Evolutionary conservation across 2,888 invertebrate genomes (phyloP).

Genomic region (Megaustenia siamemsis): DNA sequence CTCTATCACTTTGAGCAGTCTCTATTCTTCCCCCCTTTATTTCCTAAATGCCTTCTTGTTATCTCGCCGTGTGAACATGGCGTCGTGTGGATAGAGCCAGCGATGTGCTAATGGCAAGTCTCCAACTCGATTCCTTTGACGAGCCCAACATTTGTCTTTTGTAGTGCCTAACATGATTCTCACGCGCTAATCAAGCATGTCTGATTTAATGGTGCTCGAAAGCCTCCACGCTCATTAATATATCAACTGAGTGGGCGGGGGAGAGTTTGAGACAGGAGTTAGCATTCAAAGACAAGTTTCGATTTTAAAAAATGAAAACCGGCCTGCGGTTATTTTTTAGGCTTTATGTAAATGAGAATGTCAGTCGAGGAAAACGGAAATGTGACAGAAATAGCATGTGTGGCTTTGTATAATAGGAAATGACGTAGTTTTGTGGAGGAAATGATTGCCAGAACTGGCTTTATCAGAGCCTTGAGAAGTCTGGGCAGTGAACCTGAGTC

Average conservation of each 20-base stretch:
- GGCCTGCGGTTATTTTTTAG: constrained; percentile 11
- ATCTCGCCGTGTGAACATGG: constrained; percentile 14
- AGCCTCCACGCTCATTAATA: constrained; percentile 40
- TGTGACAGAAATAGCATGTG: not conserved
- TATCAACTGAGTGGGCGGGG: constrained; percentile 26
- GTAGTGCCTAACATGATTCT: constrained; percentile 34
- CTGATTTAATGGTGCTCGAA: constrained; percentile 35
- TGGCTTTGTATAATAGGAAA: not conserved
- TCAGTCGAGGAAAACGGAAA: not conserved
- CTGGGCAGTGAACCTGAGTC: no score
- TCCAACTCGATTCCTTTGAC: constrained; percentile 29
- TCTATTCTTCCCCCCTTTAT: constrained; percentile 9
- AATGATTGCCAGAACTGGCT: no score
- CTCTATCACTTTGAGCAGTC: constrained; percentile 35
- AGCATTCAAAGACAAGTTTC: constrained; percentile 3
- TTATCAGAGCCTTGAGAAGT: no score
- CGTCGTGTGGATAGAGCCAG: constrained; percentile 6
- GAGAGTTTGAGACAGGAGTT: not conserved
- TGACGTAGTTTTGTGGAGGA: not conserved
- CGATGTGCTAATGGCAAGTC: constrained; percentile 12
- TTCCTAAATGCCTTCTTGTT: not conserved
- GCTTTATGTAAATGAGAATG: constrained; percentile 10
- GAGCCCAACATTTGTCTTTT: constrained; percentile 30
- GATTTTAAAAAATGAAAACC: not conserved
- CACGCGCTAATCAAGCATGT: constrained; percentile 34